Evolutionary conservation across 1,140 invertebrate genomes (phyloP).

Genomic region (Drosophila tani): DNA sequence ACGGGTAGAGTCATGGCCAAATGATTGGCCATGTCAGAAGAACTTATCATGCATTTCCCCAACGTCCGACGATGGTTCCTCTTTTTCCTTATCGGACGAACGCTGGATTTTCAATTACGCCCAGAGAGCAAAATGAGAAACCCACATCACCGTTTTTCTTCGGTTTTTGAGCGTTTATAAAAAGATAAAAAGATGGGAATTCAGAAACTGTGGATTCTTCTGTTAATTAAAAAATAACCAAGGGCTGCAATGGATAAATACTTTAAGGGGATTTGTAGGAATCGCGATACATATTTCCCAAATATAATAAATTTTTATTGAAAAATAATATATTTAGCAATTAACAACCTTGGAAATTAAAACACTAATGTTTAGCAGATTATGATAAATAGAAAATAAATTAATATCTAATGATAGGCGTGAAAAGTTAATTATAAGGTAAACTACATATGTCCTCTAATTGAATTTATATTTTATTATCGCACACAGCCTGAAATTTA

Average conservation of each 20-base stretch:
- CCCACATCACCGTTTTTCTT: constrained; percentile 1
- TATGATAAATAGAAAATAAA: neutral
- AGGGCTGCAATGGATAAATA: too few species aligned
- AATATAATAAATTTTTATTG: too few species aligned
- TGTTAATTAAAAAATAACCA: too few species aligned
- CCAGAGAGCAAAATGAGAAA: constrained; percentile 17
- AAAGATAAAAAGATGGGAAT: too few species aligned
- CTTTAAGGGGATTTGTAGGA: too few species aligned
- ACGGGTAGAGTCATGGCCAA: constrained; percentile 36
- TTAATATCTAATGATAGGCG: neutral
- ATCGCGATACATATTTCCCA: neutral
- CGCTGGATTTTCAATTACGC: constrained; percentile 70
- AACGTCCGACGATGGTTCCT: constrained; percentile 34
- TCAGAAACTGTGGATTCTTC: too few species aligned
- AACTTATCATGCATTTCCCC: constrained; percentile 72
- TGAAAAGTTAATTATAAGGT: neutral
- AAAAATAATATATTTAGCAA: too few species aligned
- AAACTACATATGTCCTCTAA: neutral
- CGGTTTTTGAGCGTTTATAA: neutral
- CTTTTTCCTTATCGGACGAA: constrained; percentile 51
- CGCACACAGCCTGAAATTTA: neutral
- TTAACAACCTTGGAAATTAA: too few species aligned
- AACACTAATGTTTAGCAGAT: too few species aligned
- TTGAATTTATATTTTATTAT: neutral
- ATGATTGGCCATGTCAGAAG: constrained; percentile 78